Evolutionary conservation across 2,113 vertebrate genomes (phyloP).

Genomic region (Ammodytes marinus): DNA sequence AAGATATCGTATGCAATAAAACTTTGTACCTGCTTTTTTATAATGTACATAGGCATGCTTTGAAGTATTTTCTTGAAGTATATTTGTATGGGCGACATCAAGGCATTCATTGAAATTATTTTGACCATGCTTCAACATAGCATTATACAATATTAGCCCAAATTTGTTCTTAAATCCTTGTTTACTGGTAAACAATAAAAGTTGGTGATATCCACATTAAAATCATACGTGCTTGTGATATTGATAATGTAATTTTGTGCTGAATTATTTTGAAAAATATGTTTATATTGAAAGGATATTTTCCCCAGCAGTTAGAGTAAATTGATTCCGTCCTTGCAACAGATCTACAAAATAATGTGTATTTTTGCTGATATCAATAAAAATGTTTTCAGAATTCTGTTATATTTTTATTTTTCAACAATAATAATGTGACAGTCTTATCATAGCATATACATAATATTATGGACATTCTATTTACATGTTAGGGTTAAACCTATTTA

Average conservation of each 20-base stretch:
- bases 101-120: not conserved
- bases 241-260: not conserved
- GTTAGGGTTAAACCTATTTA: not conserved
- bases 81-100: not conserved
- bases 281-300: not conserved
- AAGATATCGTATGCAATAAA: constrained; percentile 22
- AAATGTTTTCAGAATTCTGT: constrained; percentile 40
- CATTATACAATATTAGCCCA: not conserved
- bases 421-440: not conserved
- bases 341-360: constrained; percentile 16
- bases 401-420: not conserved
- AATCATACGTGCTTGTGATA: not conserved
- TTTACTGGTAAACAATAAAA: not conserved
- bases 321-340: not conserved
- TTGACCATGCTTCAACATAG: not conserved
- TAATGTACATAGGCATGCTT: constrained; percentile 63
- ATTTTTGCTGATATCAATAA: constrained; percentile 64
- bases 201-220: not conserved
- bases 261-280: constrained; percentile 7
- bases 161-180: not conserved
- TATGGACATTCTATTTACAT: not conserved
- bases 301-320: not conserved
- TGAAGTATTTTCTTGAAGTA: constrained; percentile 26
- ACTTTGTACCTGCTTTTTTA: constrained; percentile 43
- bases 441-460: not conserved